phyloP scores from a whole-genome alignment of 64 coral and sea anemone genomes.

The Montipora capricornis region DNA sequence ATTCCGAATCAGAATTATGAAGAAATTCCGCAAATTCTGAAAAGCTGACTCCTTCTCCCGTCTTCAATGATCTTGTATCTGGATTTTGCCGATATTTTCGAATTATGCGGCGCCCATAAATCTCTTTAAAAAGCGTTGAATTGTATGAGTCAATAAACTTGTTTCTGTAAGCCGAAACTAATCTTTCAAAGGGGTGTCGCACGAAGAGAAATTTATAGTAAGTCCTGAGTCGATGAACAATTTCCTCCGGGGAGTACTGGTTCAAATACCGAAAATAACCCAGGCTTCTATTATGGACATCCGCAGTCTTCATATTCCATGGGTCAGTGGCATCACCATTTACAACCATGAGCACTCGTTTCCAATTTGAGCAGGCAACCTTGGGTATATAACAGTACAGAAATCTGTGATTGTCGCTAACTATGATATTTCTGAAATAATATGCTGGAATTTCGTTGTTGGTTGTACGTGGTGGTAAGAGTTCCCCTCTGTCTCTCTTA shows the following conservation, averaged over 20 bases:
- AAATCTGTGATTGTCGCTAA: conserved; percentile 79
- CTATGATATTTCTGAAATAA: conserved; percentile 92
- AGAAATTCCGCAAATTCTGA: conserved; percentile 91
- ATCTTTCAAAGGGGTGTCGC: conserved; percentile 91
- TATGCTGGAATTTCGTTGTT: conserved; percentile 64
- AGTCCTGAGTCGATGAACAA: conserved; percentile 84
- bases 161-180: conserved; percentile 96
- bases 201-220: conserved; percentile 98
- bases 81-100: conserved; percentile 80
- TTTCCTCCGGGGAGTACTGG: conserved; percentile 87
- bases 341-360: conserved; percentile 92
- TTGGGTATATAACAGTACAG: conserved; percentile 96
- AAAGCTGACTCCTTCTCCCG: conserved; percentile 92
- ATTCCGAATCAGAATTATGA: conserved; percentile 65
- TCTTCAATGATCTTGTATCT: conserved; percentile 53
- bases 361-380: conserved; percentile 97
- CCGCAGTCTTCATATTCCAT: conserved; percentile 79
- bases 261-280: conserved; percentile 95
- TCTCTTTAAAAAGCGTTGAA: conserved; percentile 86
- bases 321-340: conserved; percentile 91
- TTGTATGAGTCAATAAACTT: conserved; percentile 99
- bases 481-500: conserved; percentile 58
- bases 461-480: conserved; percentile 65
- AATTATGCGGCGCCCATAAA: conserved; percentile 91
- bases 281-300: conserved; percentile 92